These are phyloP conservation scores for Todiramphus saurophagus DNA, from an alignment of 2,113 vertebrate genomes.

Conservation along the genomic window DNA sequence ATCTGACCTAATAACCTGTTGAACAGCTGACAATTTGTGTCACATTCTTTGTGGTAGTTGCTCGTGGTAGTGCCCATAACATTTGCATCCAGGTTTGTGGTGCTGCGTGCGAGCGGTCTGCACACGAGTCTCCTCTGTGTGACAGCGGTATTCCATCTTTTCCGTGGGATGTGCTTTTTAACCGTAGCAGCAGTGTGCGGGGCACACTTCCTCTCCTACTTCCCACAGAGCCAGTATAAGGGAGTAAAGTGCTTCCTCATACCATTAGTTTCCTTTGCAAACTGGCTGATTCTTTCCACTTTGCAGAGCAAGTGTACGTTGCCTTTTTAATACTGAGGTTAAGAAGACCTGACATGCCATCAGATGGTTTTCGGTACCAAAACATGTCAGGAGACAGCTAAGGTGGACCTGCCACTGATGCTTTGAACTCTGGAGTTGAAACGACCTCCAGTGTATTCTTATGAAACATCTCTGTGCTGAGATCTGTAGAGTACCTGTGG, in stretches of 20 bases:
- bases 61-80: not conserved
- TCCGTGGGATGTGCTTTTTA: not conserved
- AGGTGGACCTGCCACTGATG: not conserved
- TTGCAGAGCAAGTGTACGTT: not conserved
- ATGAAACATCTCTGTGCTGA: not conserved
- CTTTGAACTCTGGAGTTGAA: not conserved
- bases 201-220: not conserved
- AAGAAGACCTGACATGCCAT: not conserved
- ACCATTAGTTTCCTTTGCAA: not conserved
- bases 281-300: not conserved
- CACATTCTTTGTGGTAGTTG: not conserved
- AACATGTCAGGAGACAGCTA: not conserved
- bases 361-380: not conserved
- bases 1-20: not conserved
- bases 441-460: not conserved
- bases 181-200: not conserved
- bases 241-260: not conserved
- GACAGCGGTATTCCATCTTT: not conserved
- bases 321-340: not conserved
- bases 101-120: not conserved
- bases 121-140: not conserved
- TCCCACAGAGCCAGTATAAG: fast-evolving
- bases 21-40: not conserved
- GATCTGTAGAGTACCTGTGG: not conserved
- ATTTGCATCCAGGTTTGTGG: not conserved